phyloP scores from a whole-genome alignment of 2,888 invertebrate genomes.

The Dolichomitus sp. region DNA sequence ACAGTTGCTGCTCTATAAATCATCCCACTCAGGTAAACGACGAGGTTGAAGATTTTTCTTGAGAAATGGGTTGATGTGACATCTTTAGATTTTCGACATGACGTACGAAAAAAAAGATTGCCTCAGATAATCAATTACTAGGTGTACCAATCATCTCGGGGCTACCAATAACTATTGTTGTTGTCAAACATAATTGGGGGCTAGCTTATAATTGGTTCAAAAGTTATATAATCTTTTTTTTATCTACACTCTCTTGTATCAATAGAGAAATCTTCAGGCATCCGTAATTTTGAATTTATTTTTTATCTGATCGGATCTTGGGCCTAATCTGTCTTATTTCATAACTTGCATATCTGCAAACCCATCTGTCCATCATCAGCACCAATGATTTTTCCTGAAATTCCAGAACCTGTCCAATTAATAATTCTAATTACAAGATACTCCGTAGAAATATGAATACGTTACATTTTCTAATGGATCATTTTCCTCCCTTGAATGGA shows the following conservation, averaged over 20 bases:
- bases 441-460: neutral
- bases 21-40: slow-evolving; percentile 3
- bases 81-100: neutral
- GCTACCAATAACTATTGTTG: neutral
- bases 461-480: slow-evolving; percentile 7
- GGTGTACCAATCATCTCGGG: neutral
- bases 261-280: neutral
- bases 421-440: neutral
- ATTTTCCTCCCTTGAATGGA: slow-evolving; percentile 29
- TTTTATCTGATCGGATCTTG: neutral
- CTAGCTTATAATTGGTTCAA: neutral
- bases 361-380: too few species aligned
- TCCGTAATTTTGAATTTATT: neutral
- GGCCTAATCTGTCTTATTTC: too few species aligned
- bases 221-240: neutral
- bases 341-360: too few species aligned
- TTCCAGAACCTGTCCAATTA: neutral
- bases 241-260: neutral
- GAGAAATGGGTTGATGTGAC: neutral
- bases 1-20: neutral
- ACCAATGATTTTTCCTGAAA: neutral
- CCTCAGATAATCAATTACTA: neutral
- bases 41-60: slow-evolving; percentile 1
- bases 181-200: neutral
- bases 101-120: neutral